These are phyloP conservation scores for Aepyceros melampus DNA, from an alignment of 2,113 vertebrate genomes.

Conservation along the genomic window DNA sequence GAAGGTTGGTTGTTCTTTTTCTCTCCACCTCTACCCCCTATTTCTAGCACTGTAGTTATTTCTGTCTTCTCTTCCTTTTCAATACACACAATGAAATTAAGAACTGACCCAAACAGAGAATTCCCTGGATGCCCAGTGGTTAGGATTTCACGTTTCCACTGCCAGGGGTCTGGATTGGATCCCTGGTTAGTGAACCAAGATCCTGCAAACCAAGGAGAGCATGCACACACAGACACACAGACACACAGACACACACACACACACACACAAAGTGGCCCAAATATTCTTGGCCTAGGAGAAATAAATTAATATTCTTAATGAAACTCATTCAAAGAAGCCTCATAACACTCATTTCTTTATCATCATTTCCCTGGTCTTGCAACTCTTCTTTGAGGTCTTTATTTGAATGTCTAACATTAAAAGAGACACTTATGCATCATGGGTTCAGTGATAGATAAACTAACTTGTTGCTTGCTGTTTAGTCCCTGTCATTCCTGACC, in stretches of 20 bases:
- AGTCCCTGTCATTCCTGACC: fast-evolving
- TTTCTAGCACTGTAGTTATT: neutral
- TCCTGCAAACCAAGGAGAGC: neutral
- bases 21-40: neutral
- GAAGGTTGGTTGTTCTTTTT: neutral
- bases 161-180: neutral
- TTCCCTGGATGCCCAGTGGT: neutral
- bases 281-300: neutral
- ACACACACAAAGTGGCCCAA: neutral
- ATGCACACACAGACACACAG: too few species aligned
- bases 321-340: neutral
- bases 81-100: neutral
- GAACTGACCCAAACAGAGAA: neutral
- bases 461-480: neutral
- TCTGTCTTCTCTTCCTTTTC: neutral
- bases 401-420: neutral
- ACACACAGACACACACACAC: neutral
- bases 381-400: neutral
- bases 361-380: neutral
- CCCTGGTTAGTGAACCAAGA: neutral
- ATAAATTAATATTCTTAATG: neutral
- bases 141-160: neutral
- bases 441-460: too few species aligned
- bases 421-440: neutral
- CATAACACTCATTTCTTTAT: too few species aligned